These are phyloP conservation scores for Accipiter cooperii DNA, from an alignment of 2,113 vertebrate genomes.

Conservation along the genomic window DNA sequence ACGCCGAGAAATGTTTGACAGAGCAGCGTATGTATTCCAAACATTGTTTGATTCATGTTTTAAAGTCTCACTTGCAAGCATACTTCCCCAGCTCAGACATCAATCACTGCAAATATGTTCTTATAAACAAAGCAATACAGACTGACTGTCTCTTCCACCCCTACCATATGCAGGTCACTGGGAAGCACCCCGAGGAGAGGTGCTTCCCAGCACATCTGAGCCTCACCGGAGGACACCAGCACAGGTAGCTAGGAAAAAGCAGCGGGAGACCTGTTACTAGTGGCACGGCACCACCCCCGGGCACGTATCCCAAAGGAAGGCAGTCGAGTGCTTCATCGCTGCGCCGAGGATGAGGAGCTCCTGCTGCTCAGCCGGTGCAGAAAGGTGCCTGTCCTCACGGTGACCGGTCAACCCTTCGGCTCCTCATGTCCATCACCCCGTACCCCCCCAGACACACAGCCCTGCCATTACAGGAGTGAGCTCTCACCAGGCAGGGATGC, in stretches of 20 bases:
- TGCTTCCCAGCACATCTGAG: background rate
- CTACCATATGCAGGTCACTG: conserved; percentile 25
- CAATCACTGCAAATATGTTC: conserved; percentile 74
- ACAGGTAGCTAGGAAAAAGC: background rate
- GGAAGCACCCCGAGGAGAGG: conserved; percentile 20
- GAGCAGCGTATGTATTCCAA: conserved; percentile 72
- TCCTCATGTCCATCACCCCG: background rate
- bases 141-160: conserved; percentile 68
- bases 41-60: conserved; percentile 78
- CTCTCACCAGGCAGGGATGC: background rate
- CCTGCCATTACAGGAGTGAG: background rate
- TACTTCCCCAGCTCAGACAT: conserved; percentile 65
- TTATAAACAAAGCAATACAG: conserved; percentile 74
- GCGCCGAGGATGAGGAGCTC: fast-evolving
- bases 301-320: background rate
- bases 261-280: background rate
- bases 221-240: background rate
- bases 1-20: conserved; percentile 68
- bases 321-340: fast-evolving
- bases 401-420: fast-evolving
- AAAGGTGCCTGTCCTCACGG: fast-evolving
- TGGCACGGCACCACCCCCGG: background rate
- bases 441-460: background rate
- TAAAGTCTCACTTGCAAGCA: conserved; percentile 72
- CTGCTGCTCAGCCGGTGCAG: background rate